These are phyloP conservation scores for Dolichotis patagonum DNA, from an alignment of 2,113 vertebrate species.

Conservation along the genomic window DNA sequence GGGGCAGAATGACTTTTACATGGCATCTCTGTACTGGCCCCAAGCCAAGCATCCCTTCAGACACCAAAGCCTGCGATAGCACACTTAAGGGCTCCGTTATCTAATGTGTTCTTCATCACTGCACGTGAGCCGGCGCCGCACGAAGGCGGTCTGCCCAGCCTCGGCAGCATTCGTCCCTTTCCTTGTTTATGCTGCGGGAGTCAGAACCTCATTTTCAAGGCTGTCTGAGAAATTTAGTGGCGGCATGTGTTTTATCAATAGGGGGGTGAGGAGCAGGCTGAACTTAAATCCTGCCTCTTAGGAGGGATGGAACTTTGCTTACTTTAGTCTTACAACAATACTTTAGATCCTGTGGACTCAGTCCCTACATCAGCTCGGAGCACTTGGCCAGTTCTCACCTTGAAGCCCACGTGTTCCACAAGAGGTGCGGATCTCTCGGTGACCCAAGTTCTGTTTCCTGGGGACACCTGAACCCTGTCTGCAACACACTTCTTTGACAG, in stretches of 20 bases:
- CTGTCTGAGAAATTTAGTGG: background rate
- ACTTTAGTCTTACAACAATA: background rate
- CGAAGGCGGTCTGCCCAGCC: accelerated
- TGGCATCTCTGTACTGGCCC: background rate
- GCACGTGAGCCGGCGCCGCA: accelerated
- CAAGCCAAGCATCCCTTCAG: background rate
- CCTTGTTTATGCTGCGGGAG: accelerated
- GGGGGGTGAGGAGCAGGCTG: background rate
- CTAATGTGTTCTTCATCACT: background rate
- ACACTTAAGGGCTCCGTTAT: accelerated
- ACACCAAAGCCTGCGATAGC: background rate
- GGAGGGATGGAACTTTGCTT: background rate
- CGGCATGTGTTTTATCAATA: background rate
- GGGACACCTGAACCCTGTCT: background rate
- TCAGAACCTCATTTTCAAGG: background rate
- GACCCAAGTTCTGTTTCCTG: background rate
- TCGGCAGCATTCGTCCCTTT: background rate
- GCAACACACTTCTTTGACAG: background rate
- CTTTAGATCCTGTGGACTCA: background rate
- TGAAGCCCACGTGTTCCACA: background rate
- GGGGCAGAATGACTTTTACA: background rate
- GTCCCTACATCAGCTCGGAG: background rate
- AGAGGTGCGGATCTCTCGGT: background rate
- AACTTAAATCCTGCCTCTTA: background rate
- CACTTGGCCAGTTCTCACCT: background rate